Evolutionary conservation across 2,888 invertebrate species (phyloP).

Genomic region (Drosophila sordidapex): DNA sequence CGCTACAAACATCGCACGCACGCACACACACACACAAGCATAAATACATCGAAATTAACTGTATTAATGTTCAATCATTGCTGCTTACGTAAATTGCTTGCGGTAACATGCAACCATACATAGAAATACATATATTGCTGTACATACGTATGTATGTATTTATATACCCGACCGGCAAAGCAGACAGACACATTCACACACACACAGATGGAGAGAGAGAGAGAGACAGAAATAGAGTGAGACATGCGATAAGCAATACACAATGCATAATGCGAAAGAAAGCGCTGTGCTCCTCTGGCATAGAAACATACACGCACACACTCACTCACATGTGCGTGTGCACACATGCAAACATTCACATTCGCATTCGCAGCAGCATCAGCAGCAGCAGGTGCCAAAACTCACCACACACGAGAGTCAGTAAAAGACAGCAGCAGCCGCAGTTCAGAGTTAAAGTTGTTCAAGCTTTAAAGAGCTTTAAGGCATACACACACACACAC

Average conservation of each 20-base stretch:
- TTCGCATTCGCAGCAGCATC: neutral
- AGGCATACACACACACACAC: slow-evolving; percentile 16
- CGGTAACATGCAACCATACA: slow-evolving; percentile 31
- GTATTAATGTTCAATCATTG: slow-evolving; percentile 47
- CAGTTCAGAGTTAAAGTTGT: slow-evolving; percentile 38
- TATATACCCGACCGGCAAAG: neutral
- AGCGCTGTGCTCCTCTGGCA: slow-evolving; percentile 23
- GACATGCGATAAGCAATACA: neutral
- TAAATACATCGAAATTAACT: slow-evolving; percentile 3
- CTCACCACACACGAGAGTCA: slow-evolving; percentile 52
- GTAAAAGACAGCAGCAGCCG: neutral
- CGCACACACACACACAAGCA: slow-evolving; percentile 45
- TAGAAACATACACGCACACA: neutral
- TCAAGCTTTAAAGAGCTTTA: slow-evolving; percentile 51
- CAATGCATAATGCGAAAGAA: slow-evolving; percentile 22
- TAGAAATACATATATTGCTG: slow-evolving; percentile 2
- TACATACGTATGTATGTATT: neutral
- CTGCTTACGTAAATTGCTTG: slow-evolving; percentile 50
- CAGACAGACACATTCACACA: neutral
- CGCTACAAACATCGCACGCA: slow-evolving; percentile 53
- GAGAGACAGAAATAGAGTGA: neutral
- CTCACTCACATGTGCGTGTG: neutral
- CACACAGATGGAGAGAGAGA: neutral
- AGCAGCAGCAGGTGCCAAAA: slow-evolving; percentile 59
- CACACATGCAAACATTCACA: neutral